Base-by-base conservation (phyloP, 2,888 invertebrate genomes). In the Drosophila macrospina region DNA sequence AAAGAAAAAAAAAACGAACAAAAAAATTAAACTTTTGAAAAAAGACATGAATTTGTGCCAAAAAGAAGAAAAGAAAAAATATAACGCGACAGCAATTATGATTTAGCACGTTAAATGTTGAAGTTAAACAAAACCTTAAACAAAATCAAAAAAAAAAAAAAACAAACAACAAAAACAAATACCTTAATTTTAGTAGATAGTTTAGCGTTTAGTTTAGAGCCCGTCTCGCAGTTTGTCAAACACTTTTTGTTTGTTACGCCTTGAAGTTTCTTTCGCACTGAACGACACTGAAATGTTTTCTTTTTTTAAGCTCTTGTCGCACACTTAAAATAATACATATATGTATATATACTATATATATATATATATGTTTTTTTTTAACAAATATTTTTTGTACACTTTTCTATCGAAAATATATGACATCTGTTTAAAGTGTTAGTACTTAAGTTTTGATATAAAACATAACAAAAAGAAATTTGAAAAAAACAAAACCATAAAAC, bases 1-100 rank as follows among this genome's bases (percentile, higher is more conserved):
- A 56, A 56, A 24, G 55, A 55, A 36, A 37, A 66, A 28, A 52
- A 47, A 54, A 51, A 3, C 20, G n/a, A 34, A 44, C 26, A 24
- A 50, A 60, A 51, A 56, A 45, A 63, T 30, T 37, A 30, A 42
- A 34, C 10, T 16, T 56, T 42, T 64, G 50, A n/a, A 62, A n/a
- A 62, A 86, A 88, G 79, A 84, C 84, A 84, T 84, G 79, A 86
- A 83, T 65, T 67, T 66, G 80, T 88, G 87, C 87, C 88, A 71
- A 83, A 71, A 66, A 28, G 0, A 26, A 26, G 7, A 26, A 26
- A 26, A 26, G 3, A 26, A 4, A 26, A 26, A 28, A 28, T 6
- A 28, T 2, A 28, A 82, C 13, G 68, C 75, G 80, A 86, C 83
- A 73, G 42, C 57, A 73, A 44, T 24, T 55, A 64, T 42, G 45